Percentiles rank a stretch among this genome's conserved stretches.
Conservation (phyloP, 2,888 invertebrate genomes). For the Hymenopus coronatus region DNA sequence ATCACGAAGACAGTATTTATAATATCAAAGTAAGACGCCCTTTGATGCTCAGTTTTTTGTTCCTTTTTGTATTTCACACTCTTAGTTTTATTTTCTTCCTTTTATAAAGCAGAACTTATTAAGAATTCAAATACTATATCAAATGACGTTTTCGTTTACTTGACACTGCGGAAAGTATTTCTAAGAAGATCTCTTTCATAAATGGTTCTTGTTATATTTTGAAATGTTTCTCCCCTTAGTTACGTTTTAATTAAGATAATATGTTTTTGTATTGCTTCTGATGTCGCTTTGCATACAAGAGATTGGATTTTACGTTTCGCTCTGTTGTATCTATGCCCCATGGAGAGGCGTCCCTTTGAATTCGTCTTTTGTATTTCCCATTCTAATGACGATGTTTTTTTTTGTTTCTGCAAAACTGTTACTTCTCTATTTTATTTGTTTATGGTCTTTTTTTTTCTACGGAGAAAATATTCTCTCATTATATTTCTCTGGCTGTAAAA, state of each 20-base stretch:
- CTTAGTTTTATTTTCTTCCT: no score
- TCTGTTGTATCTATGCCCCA: no score
- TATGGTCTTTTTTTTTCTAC: neutral
- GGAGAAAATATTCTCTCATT: neutral
- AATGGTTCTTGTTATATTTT: neutral
- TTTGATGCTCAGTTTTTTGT: no score
- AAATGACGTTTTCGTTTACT: neutral
- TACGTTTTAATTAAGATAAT: neutral
- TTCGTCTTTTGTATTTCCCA: neutral
- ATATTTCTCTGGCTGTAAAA: neutral
- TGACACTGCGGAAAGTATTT: neutral
- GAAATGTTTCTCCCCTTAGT: neutral
- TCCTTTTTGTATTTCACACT: no score
- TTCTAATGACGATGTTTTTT: neutral
- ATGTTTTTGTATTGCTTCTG: neutral
- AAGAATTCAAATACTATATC: neutral
- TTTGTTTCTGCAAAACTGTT: neutral
- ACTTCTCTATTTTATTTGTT: neutral
- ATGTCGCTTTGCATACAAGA: neutral
- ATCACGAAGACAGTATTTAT: no score
- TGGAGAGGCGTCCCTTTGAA: neutral
- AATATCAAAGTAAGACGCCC: no score
- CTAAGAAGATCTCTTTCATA: neutral
- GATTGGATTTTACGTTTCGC: neutral
- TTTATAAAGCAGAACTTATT: neutral